Conservation (phyloP, 2,888 invertebrate genomes). For the Eristalis pertinax region DNA sequence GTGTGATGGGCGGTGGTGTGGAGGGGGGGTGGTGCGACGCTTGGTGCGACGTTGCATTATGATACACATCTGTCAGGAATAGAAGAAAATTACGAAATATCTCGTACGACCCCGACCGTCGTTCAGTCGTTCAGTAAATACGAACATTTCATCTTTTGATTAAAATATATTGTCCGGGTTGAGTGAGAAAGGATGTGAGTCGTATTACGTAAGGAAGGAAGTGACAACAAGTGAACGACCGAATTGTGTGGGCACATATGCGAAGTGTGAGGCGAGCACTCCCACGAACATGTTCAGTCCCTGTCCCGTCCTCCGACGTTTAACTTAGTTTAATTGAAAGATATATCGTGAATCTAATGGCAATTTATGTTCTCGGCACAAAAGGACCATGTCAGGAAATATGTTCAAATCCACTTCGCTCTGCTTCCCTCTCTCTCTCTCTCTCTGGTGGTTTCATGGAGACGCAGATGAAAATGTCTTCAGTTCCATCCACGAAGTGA, state of each 20-base stretch:
- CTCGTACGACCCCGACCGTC: conserved; percentile 21
- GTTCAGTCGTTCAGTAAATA: conserved; percentile 17
- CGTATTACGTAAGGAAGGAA: conserved; percentile 19
- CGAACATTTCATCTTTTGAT: conserved; percentile 66
- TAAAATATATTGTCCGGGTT: conserved; percentile 68
- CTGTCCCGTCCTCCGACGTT: conserved; percentile 24
- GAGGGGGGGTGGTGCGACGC: background rate
- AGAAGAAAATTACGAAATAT: conserved; percentile 63
- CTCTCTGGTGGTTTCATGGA: background rate
- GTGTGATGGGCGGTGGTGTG: background rate
- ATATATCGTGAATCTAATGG: conserved; percentile 65
- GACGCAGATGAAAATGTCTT: conserved; percentile 11
- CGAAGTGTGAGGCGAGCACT: background rate
- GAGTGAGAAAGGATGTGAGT: conserved; percentile 68
- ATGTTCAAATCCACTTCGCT: conserved; percentile 30
- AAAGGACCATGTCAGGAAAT: conserved; percentile 30
- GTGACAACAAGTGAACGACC: background rate
- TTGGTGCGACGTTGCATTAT: conserved; percentile 52
- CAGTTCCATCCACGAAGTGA: background rate
- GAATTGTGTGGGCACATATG: background rate
- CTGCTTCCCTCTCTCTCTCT: too few relatives aligned
- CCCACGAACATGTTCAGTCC: too few relatives aligned
- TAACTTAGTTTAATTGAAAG: conserved; percentile 65
- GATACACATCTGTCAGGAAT: conserved; percentile 65
- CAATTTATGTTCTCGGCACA: conserved; percentile 62